A percentile compares a stretch with the other conserved stretches of the same genome.
phyloP scores from a whole-genome alignment of 1,140 invertebrate genomes.

The Meloidogyne floridensis region DNA sequence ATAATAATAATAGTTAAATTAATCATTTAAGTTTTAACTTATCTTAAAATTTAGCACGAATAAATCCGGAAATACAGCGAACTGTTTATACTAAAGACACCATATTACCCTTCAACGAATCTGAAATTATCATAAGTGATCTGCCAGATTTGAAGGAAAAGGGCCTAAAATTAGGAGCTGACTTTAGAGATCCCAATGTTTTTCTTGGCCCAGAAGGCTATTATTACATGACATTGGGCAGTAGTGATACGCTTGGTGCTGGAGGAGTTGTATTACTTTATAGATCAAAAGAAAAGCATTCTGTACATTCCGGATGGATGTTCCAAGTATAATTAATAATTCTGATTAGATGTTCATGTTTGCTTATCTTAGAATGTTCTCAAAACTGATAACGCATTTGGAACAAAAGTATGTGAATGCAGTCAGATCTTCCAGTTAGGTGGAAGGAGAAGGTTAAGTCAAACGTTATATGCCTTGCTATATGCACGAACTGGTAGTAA shows the following conservation, averaged over 20 bases:
- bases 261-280: slow-evolving; percentile 17
- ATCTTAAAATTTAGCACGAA: not conserved
- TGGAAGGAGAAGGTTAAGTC: not conserved
- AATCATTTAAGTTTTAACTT: not conserved
- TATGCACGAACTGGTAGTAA: slow-evolving; percentile 9
- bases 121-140: not conserved
- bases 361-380: slow-evolving; percentile 12
- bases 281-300: not conserved
- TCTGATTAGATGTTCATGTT: not conserved
- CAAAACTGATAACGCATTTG: slow-evolving; percentile 12
- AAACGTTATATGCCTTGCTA: slow-evolving; percentile 19
- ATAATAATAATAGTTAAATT: slow-evolving; percentile 14
- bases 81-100: not conserved
- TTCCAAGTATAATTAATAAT: not conserved
- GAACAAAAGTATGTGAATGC: slow-evolving; percentile 19
- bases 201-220: slow-evolving; percentile 18
- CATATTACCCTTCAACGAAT: not conserved
- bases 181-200: slow-evolving; percentile 28
- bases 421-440: slow-evolving; percentile 15
- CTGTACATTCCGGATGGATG: slow-evolving; percentile 11
- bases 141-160: not conserved
- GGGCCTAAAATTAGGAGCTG: not conserved
- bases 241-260: not conserved
- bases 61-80: not conserved
- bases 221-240: slow-evolving; percentile 11